Percentiles rank a stretch among this genome's conserved stretches.
Evolutionary conservation across 2,113 vertebrate genomes (phyloP).

Genomic region (Chitala chitala): DNA sequence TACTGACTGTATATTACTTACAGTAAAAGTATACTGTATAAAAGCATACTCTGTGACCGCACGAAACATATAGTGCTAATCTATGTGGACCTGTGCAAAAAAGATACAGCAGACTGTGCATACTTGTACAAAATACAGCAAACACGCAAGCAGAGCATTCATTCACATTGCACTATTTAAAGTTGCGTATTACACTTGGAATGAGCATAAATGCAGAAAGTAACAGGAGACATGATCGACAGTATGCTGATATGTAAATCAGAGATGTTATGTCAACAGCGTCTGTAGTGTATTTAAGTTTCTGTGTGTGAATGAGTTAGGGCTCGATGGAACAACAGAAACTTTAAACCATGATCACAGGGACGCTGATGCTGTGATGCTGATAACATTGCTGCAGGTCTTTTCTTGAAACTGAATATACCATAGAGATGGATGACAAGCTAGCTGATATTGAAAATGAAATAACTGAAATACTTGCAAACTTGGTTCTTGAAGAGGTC

Average conservation of each 20-base stretch:
- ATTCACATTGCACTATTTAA: no score
- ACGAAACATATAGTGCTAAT: no score
- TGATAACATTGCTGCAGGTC: slow-evolving; percentile 1
- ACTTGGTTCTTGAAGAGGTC: slow-evolving; percentile 1
- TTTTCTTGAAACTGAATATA: slow-evolving; percentile 4
- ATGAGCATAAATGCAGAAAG: neutral
- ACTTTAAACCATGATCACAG: neutral
- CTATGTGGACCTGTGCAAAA: no score
- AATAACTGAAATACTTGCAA: neutral
- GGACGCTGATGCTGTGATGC: no score
- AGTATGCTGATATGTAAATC: neutral
- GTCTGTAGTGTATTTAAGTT: neutral
- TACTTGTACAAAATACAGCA: no score
- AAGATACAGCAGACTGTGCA: no score
- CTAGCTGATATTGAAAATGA: neutral
- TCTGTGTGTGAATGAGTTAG: neutral
- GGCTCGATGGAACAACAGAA: neutral
- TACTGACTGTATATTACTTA: no score
- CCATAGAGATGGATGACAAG: neutral
- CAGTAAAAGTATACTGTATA: no score
- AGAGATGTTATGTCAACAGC: neutral
- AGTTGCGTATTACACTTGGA: no score
- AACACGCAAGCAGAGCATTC: no score
- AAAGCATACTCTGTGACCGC: no score
- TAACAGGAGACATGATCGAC: neutral